Conservation (phyloP, 2,113 vertebrate species). For the Sialia sialis region DNA sequence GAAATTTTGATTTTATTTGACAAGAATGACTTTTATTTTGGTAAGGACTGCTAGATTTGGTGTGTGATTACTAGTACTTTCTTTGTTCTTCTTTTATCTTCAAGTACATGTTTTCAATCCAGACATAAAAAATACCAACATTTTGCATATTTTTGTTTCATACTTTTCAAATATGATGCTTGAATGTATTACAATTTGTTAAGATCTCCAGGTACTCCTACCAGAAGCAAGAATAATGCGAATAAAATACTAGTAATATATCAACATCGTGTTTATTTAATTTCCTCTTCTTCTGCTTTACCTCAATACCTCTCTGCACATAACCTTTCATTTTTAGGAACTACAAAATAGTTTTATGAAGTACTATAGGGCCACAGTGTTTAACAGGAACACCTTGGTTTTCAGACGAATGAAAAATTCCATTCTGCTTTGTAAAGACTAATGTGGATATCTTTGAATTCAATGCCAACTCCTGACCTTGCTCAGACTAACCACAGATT, state of each 20-base stretch:
- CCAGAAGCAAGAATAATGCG: not conserved
- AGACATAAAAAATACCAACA: not conserved
- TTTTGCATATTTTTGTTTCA: not conserved
- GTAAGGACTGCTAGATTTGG: not conserved
- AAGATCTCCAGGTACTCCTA: not conserved
- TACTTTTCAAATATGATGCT: not conserved
- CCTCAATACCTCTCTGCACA: not conserved
- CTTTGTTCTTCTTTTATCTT: not conserved
- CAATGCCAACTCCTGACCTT: not conserved
- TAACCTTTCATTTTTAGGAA: not conserved
- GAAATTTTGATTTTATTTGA: not conserved
- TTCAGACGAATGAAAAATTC: not conserved
- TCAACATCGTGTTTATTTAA: not conserved
- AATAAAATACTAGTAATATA: not conserved
- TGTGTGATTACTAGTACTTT: not conserved
- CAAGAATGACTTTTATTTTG: not conserved
- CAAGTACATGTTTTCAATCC: not conserved
- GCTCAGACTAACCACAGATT: not conserved
- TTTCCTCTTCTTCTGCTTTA: not conserved
- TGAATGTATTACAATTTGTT: not conserved
- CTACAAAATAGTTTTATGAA: not conserved
- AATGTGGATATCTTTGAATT: not conserved
- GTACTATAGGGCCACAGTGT: not conserved
- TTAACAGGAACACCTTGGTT: not conserved
- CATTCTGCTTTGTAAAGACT: not conserved